Evolutionary conservation across 1,140 invertebrate genomes (phyloP).

Genomic region (Tyrophagus putrescentiae): DNA sequence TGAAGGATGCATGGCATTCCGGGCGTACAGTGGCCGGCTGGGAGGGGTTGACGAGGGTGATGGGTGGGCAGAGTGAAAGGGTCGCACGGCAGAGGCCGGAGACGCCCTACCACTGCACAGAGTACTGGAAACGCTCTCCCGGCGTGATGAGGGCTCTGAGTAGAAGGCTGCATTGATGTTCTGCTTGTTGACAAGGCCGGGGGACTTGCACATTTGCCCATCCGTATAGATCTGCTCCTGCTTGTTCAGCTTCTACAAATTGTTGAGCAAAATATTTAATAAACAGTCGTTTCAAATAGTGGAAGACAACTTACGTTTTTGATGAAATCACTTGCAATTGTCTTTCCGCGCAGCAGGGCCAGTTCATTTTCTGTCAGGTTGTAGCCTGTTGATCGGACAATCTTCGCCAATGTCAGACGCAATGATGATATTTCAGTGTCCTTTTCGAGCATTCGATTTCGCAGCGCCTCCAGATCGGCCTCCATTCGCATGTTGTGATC

Average conservation of each 20-base stretch:
- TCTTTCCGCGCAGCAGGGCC: conserved; percentile 41
- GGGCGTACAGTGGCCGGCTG: no score
- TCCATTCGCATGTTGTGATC: conserved; percentile 31
- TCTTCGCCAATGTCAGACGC: conserved; percentile 17
- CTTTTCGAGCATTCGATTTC: conserved; percentile 10
- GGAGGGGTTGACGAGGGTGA: background rate
- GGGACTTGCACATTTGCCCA: no score
- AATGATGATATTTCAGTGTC: conserved; percentile 20
- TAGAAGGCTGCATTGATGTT: background rate
- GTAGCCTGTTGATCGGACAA: conserved; percentile 16
- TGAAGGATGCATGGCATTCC: no score
- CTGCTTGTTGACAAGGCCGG: background rate
- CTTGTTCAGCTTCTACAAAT: background rate
- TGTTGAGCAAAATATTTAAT: background rate
- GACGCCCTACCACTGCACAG: conserved; percentile 4
- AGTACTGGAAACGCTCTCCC: conserved; percentile 14
- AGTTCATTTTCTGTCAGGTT: conserved; percentile 15
- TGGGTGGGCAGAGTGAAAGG: background rate
- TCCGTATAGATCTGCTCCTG: background rate
- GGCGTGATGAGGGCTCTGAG: conserved; percentile 19
- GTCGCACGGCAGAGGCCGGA: background rate
- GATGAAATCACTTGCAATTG: conserved; percentile 14
- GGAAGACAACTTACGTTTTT: conserved; percentile 13
- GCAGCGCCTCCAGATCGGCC: conserved; percentile 1
- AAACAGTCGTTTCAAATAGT: background rate